Percentiles rank a stretch among this genome's conserved stretches.
These are phyloP conservation scores for Hipposideros armiger DNA, from an alignment of 2,113 vertebrate species.

Conservation along the genomic window DNA sequence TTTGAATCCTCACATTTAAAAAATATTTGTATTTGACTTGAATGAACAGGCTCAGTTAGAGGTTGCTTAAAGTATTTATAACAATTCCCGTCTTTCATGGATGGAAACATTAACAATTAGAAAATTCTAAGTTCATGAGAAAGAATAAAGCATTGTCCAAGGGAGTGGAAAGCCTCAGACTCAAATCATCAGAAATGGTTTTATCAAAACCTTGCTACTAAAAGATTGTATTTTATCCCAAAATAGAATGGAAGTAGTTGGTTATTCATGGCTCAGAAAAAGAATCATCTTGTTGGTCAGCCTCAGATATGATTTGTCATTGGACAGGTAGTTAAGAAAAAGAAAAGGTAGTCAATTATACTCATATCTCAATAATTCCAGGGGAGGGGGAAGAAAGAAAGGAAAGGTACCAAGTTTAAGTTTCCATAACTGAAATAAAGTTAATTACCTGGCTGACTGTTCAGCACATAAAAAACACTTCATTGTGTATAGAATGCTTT, in stretches of 20 bases:
- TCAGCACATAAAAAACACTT: not conserved
- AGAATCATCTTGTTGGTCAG: not conserved
- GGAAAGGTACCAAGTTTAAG: not conserved
- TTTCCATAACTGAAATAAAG: conserved; percentile 41
- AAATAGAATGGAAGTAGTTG: not conserved
- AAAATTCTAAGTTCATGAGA: not conserved
- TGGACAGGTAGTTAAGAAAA: not conserved
- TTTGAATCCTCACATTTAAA: conserved; percentile 28
- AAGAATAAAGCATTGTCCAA: conserved; percentile 1
- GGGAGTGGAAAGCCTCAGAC: not conserved
- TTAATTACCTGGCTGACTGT: not conserved
- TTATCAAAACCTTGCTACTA: not conserved
- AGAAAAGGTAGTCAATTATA: not conserved
- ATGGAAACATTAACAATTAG: conserved; percentile 10
- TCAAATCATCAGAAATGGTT: not conserved
- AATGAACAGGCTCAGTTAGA: not conserved
- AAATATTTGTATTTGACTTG: not conserved
- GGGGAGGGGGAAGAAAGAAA: not conserved
- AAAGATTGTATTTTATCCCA: not conserved
- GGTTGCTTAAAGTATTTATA: not conserved
- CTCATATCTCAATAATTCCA: not conserved
- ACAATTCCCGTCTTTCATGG: not conserved
- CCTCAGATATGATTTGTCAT: not conserved
- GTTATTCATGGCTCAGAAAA: conserved; percentile 34
- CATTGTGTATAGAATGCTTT: not conserved